Conservation (phyloP, 2,113 vertebrate genomes). For the Eretmochelys imbricata region DNA sequence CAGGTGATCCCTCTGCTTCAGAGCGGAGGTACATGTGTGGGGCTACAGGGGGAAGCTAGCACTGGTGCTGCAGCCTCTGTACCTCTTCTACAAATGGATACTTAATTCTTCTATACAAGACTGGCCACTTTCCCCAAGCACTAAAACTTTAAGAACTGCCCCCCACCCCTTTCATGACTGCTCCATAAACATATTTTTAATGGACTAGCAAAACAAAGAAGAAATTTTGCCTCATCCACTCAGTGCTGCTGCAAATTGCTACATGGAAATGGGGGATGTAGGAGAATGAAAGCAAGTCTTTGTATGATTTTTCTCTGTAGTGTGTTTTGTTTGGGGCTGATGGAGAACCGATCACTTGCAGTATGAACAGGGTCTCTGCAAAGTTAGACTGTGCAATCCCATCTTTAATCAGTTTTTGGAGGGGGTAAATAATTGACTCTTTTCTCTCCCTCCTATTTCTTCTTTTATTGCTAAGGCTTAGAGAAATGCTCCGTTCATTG, state of each 20-base stretch:
- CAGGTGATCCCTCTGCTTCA: not conserved
- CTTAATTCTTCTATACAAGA: not conserved
- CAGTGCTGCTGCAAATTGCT: not conserved
- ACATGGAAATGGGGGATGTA: not conserved
- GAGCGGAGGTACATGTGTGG: not conserved
- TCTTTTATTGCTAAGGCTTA: slow-evolving; percentile 15
- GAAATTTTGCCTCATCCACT: not conserved
- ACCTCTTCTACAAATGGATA: not conserved
- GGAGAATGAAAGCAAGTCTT: not conserved
- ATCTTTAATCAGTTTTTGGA: not conserved
- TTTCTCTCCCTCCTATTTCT: not conserved
- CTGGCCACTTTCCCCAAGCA: not conserved
- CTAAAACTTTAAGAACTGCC: not conserved
- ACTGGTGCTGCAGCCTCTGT: not conserved
- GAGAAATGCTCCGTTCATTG: slow-evolving; percentile 3
- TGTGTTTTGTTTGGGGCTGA: not conserved
- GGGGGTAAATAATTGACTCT: not conserved
- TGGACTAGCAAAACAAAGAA: not conserved
- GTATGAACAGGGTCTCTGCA: not conserved
- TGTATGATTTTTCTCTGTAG: not conserved
- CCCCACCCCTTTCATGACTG: not conserved
- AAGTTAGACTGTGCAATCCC: not conserved
- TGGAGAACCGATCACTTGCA: not conserved
- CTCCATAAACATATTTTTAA: not conserved
- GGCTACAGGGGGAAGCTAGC: not conserved